Evolutionary conservation across 2,888 invertebrate species (phyloP), one percentile per base, ranked within the genome.

Genomic region (Micoletzkya japonica): DNA sequence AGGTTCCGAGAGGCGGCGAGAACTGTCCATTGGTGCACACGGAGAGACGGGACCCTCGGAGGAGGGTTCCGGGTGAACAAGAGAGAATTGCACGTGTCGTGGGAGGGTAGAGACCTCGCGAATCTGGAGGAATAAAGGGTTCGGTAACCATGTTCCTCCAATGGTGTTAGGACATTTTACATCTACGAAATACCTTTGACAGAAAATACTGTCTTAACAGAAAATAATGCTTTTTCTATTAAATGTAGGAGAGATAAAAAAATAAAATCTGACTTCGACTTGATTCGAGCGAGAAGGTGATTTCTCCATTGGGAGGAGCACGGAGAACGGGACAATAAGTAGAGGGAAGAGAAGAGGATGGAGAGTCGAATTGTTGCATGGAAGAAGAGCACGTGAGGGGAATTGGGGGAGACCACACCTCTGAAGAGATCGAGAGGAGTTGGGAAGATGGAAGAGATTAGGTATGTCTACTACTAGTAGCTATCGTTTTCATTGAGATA

Each of bases 281-380:
- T 6, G 66, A 66, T 3, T 26, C 30, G 10, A 66, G 66, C 4
- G 66, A 66, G 56, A 66, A 66, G 4, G 66, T 66, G 2, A 66
- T 66, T 17, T 66, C 66, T 36, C 66, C 66, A 24, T 26, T 44
- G 14, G 66, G 66, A 36, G 66, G 66, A 10, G 66, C 66, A 14
- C 39, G 14, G 14, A 66, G 34, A 7, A 24, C 26, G 0, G 54
- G 54, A 39, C 56, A 54, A n/a, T 52, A 14, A 20, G 20, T 20
- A n/a, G 52, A 49, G 0, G 52, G 24, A n/a, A 24, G 24, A 56
- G 26, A 56, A 10, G 59, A 36, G 17, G 24, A 54, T 26, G 20
- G 54, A 54, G 54, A 54, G 10, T 54, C 26, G 44, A 44, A 44
- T 20, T 44, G 20, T 44, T 44, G 7, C 60, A 26, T 2, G 26